Percentiles rank a stretch among this genome's conserved stretches.
Conservation (phyloP, 2,797 vertebrate genomes). For the Naso thynnoides region DNA sequence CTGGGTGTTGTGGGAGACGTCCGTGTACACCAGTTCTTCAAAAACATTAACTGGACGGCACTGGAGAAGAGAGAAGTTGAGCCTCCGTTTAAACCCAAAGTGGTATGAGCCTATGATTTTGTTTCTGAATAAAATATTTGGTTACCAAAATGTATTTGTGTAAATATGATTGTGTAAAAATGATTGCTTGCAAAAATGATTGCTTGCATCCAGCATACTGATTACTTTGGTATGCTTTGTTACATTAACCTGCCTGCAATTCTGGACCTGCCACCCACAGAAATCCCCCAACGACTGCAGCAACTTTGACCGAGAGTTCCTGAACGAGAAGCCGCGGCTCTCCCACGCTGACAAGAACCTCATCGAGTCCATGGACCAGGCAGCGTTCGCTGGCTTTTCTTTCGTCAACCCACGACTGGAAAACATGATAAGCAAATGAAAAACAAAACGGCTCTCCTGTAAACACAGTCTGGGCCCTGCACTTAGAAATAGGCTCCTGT, state of each 20-base stretch:
- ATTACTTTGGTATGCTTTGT: background rate
- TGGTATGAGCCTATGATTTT: conserved; percentile 85
- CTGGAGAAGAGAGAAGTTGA: conserved; percentile 89
- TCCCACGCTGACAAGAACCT: conserved; percentile 95
- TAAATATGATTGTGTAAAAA: background rate
- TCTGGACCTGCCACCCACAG: conserved; percentile 76
- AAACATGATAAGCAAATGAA: conserved; percentile 86
- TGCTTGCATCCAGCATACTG: background rate
- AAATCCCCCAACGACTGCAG: conserved; percentile 93
- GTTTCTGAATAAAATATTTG: background rate
- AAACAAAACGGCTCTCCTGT: conserved; percentile 8
- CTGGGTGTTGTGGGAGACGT: conserved; percentile 92
- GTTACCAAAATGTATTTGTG: background rate
- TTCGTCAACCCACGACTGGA: conserved; percentile 96
- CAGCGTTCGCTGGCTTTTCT: conserved; percentile 93
- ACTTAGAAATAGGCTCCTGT: conserved; percentile 18
- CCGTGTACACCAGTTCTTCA: conserved; percentile 92
- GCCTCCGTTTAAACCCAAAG: conserved; percentile 97
- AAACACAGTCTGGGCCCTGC: background rate
- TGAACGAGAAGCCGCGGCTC: conserved; percentile 93
- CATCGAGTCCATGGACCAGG: conserved; percentile 97
- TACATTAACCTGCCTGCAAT: conserved; percentile 41
- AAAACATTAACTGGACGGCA: conserved; percentile 90
- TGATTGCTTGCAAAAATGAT: no score
- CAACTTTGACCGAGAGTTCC: conserved; percentile 98